Base-by-base conservation (phyloP, 2,888 invertebrate species). In the Brenthis ino region DNA sequence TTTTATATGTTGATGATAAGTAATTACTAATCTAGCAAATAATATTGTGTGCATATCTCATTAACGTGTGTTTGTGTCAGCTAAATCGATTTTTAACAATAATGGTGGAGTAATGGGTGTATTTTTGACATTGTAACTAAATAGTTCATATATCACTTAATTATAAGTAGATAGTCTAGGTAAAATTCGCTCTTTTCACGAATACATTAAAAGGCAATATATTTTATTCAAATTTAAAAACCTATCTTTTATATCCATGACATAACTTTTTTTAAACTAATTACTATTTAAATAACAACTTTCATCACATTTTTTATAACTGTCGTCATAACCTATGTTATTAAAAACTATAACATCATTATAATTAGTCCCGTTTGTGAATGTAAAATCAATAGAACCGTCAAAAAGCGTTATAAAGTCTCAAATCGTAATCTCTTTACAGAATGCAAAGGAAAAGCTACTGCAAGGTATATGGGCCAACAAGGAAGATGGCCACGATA, bases 401-500 rank as follows among this genome's bases (percentile, higher is more conserved):
- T 14, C 16, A 53, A 53, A 53, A 43, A 37, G 20, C 37, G 8
- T 53, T 53, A 33, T 53, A 24, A 12, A 51, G 43, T 60, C 56
- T n/a, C 55, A 57, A 58, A 51, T 37, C 37, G 1, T 54, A 65
- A 66, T 69, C 61, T 68, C 66, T 74, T 84, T 85, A 73, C 92
- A 92, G 93, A 92, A 91, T 76, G 89, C 92, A 71, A 93, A 93
- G 86, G 91, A 92, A 80, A 93, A 93, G 77, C 80, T 92, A 78
- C 91, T 92, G 51, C 92, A 92, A 82, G 92, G 93, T 78, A 91
- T 90, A 77, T 93, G 93, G 93, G 93, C 93, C 60, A 93, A 93
- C 77, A 93, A 92, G 80, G 92, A 89, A 80, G 90, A 92, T 75
- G 90, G 90, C 72, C 91, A 91, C 76, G 94, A 93, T 73, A 96